Conservation (phyloP, 2,888 invertebrate species). For the Campoplex nolae region DNA sequence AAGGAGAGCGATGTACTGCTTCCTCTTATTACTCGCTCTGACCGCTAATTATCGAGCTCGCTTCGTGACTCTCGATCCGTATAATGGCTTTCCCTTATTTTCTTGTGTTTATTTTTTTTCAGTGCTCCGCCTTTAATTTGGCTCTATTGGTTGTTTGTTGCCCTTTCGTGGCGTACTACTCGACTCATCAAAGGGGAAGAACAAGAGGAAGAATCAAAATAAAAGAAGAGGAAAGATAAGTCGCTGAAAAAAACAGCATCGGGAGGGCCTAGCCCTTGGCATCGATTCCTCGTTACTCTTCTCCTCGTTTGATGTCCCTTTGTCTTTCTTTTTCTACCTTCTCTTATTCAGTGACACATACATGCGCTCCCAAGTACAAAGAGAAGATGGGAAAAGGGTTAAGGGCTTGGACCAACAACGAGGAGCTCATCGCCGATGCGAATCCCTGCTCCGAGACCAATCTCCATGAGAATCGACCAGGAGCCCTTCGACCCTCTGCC, state of each 20-base stretch:
- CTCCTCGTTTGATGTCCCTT: conserved; percentile 67
- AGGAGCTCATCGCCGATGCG: conserved; percentile 49
- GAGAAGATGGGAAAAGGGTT: conserved; percentile 62
- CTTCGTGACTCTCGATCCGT: conserved; percentile 64
- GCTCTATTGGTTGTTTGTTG: conserved; percentile 53
- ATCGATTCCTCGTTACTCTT: conserved; percentile 69
- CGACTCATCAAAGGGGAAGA: conserved; percentile 54
- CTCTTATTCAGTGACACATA: conserved; percentile 11
- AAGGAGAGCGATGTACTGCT: conserved; percentile 10
- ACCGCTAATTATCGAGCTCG: conserved; percentile 71
- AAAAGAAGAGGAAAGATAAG: conserved; percentile 71
- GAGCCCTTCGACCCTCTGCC: conserved; percentile 62
- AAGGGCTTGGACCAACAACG: conserved; percentile 48
- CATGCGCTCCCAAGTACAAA: conserved; percentile 33
- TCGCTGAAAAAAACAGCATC: conserved; percentile 2
- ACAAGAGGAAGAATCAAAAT: conserved; percentile 65
- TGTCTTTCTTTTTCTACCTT: conserved; percentile 65
- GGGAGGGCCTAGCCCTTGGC: conserved; percentile 62
- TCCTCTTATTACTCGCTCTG: conserved; percentile 58
- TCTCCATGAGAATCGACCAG: conserved; percentile 68
- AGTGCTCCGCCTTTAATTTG: conserved; percentile 9
- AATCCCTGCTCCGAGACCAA: conserved; percentile 59
- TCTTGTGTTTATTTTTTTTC: conserved; percentile 37
- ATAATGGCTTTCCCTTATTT: conserved; percentile 48
- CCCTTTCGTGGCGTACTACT: conserved; percentile 40